A percentile compares a stretch with the other conserved stretches of the same genome.
Conservation (phyloP, 64 coral and sea anemone genomes). For the Actinia tenebrosa region DNA sequence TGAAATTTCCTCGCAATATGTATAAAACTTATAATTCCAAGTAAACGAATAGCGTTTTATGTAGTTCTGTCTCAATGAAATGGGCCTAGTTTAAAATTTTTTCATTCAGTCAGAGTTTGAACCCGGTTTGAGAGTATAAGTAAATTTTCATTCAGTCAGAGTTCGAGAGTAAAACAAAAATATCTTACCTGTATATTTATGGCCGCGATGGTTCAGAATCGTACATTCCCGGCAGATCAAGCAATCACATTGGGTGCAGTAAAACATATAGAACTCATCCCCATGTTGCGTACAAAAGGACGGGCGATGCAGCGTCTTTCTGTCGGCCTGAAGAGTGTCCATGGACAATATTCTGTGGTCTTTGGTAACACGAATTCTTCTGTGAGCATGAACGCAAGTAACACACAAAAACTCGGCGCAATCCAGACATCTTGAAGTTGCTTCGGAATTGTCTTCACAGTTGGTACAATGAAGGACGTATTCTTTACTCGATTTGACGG, state of each 20-base stretch:
- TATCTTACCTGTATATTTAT: conserved; percentile 80
- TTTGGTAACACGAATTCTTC: conserved; percentile 87
- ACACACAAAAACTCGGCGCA: conserved; percentile 95
- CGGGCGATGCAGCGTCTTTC: conserved; percentile 77
- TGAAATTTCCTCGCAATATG: no score
- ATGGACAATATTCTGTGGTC: conserved; percentile 91
- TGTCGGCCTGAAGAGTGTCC: conserved; percentile 73
- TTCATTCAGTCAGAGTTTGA: no score
- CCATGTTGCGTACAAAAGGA: conserved; percentile 76
- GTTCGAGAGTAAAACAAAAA: no score
- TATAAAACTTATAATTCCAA: no score
- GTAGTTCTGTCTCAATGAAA: no score
- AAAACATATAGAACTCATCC: conserved; percentile 86
- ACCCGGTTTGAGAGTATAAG: no score
- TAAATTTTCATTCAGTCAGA: no score
- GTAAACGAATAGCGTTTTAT: no score
- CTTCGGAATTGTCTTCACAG: conserved; percentile 73
- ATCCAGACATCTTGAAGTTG: conserved; percentile 83
- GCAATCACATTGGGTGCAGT: conserved; percentile 72
- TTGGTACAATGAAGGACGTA: conserved; percentile 91
- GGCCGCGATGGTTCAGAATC: conserved; percentile 82
- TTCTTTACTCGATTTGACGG: conserved; percentile 85
- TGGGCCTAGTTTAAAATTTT: no score
- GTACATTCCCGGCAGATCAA: conserved; percentile 94
- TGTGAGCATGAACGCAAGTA: conserved; percentile 83